Percentiles rank a stretch among this genome's conserved stretches.
Conservation (phyloP, 2,888 invertebrate genomes). For the Heterodera filipjevi region DNA sequence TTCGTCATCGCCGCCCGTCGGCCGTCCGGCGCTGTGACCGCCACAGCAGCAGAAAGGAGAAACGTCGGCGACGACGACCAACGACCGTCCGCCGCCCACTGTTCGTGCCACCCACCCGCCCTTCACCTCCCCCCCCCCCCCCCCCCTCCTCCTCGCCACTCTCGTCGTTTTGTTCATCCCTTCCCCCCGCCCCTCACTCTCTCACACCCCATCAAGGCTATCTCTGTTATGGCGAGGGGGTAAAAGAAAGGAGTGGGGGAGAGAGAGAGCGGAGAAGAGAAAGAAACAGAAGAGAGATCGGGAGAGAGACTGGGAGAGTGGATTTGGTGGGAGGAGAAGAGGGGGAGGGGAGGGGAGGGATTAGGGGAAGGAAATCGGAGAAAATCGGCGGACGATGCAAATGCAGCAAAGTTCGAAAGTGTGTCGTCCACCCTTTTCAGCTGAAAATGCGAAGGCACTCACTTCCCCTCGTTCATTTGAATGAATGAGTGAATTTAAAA, state of each 20-base stretch:
- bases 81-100: background rate
- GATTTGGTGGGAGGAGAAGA: background rate
- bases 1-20: background rate
- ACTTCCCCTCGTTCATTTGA: background rate
- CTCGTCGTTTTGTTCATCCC: background rate
- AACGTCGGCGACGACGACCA: background rate
- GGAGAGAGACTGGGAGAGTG: background rate
- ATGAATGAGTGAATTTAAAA: background rate
- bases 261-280: background rate
- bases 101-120: conserved; percentile 16
- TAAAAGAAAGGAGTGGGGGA: background rate
- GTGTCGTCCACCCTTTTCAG: background rate
- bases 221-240: background rate
- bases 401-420: background rate
- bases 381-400: conserved; percentile 3
- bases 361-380: conserved; percentile 2
- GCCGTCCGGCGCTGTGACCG: conserved; percentile 12
- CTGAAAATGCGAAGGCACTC: background rate
- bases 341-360: background rate
- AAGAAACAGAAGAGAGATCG: background rate
- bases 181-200: background rate
- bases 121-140: background rate
- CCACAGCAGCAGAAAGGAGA: background rate
- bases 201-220: background rate
- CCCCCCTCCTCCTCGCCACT: background rate